Evolutionary conservation across 2,113 vertebrate species (phyloP).

Genomic region (Gambusia holbrooki): DNA sequence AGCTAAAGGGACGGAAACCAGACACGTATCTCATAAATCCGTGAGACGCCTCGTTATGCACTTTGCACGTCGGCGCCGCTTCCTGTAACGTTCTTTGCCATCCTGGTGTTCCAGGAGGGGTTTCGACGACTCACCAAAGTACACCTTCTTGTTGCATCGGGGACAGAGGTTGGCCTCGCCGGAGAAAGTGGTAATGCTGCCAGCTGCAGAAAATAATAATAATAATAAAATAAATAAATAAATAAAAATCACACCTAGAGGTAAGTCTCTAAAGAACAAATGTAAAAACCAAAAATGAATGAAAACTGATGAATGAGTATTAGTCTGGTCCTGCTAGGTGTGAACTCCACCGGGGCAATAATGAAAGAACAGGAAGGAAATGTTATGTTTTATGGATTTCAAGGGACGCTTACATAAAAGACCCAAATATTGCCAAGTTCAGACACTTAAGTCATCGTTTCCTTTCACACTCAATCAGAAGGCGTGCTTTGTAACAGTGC

Average conservation of each 20-base stretch:
- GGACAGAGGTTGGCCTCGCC: slow-evolving; percentile 95
- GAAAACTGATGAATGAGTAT: background rate
- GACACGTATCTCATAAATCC: slow-evolving; percentile 14
- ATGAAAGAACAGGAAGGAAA: background rate
- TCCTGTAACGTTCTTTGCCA: background rate
- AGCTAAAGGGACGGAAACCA: slow-evolving; percentile 77
- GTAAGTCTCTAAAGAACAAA: background rate
- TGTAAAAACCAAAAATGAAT: background rate
- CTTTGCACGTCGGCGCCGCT: slow-evolving; percentile 18
- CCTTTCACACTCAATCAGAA: background rate
- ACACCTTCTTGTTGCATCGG: slow-evolving; percentile 93
- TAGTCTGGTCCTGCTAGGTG: slow-evolving; percentile 7
- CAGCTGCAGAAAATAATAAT: slow-evolving; percentile 78
- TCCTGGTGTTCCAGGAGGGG: background rate
- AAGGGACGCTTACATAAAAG: slow-evolving; percentile 2
- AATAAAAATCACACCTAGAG: background rate
- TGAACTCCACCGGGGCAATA: slow-evolving; percentile 14
- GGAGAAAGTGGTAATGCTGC: slow-evolving; percentile 92
- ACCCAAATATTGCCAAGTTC: background rate
- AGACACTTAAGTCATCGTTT: slow-evolving; percentile 24
- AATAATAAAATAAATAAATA: background rate
- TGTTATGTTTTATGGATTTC: slow-evolving; percentile 20
- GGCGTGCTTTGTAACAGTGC: background rate
- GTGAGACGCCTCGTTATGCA: slow-evolving; percentile 13
- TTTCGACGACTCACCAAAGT: slow-evolving; percentile 87